phyloP scores from a whole-genome alignment of 2,888 invertebrate genomes.

The Mimumesa dahlbomi region DNA sequence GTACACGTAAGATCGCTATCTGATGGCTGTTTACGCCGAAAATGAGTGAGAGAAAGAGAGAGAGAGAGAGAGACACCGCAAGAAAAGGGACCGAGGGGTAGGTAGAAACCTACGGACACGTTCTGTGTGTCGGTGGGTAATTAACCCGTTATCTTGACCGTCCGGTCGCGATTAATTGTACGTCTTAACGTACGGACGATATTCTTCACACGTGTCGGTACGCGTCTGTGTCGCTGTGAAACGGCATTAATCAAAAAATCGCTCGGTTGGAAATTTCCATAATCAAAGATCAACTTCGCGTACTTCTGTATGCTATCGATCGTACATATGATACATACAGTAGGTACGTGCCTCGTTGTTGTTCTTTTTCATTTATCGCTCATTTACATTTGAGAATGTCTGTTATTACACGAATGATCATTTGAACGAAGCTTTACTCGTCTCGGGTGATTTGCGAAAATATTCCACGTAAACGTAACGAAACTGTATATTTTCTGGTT shows the following conservation, averaged over 20 bases:
- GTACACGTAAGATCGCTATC: constrained; percentile 50
- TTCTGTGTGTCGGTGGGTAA: constrained; percentile 56
- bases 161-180: constrained; percentile 74
- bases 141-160: constrained; percentile 71
- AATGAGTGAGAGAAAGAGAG: too few species aligned
- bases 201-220: constrained; percentile 42
- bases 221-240: background rate
- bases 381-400: too few species aligned
- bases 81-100: constrained; percentile 21
- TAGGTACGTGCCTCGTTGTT: too few species aligned
- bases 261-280: too few species aligned
- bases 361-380: too few species aligned
- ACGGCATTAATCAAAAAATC: constrained; percentile 49
- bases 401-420: too few species aligned
- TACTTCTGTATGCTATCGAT: too few species aligned
- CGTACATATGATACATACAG: too few species aligned
- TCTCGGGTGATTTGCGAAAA: too few species aligned
- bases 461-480: too few species aligned
- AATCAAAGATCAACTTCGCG: too few species aligned
- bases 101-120: constrained; percentile 10
- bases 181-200: constrained; percentile 63
- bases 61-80: constrained; percentile 11
- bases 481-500: background rate
- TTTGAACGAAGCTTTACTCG: too few species aligned
- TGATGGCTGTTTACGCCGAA: constrained; percentile 44